Conservation (phyloP, 1,140 invertebrate species). For the Danaus plexippus region DNA sequence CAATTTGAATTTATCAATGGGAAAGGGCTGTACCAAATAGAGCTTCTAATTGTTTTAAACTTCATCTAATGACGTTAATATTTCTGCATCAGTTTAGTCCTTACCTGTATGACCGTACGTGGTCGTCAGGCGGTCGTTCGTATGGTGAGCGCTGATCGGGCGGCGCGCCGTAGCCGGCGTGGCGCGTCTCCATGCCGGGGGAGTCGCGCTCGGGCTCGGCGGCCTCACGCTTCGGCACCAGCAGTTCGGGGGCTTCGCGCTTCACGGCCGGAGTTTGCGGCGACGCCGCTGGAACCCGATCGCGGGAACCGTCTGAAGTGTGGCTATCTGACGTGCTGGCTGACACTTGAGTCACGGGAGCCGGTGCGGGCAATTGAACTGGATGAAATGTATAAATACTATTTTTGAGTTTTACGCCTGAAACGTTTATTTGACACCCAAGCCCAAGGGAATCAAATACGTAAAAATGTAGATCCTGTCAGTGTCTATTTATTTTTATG, state of each 20-base stretch:
- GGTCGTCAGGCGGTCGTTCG: conserved; percentile 75
- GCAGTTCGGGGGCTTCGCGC: conserved; percentile 72
- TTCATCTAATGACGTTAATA: too few species aligned
- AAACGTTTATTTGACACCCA: background rate
- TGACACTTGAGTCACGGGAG: conserved; percentile 12
- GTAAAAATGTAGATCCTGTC: too few species aligned
- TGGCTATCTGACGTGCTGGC: conserved; percentile 15
- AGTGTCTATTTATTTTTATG: background rate
- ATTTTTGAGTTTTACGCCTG: background rate
- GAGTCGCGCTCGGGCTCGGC: conserved; percentile 80
- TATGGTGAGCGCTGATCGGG: conserved; percentile 77
- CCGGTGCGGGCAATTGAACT: conserved; percentile 25
- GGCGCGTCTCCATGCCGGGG: conserved; percentile 80
- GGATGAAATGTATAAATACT: background rate
- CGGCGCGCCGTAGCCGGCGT: conserved; percentile 72
- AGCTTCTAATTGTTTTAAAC: too few species aligned
- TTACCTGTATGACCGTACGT: conserved; percentile 72
- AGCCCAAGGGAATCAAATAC: too few species aligned
- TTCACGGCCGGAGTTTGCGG: conserved; percentile 72
- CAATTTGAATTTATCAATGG: too few species aligned
- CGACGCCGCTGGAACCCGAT: conserved; percentile 73
- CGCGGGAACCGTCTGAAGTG: conserved; percentile 20
- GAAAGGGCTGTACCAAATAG: too few species aligned
- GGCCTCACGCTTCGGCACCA: conserved; percentile 77
- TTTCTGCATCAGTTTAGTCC: too few species aligned